Evolutionary conservation across 1,140 invertebrate species (phyloP), one percentile per base, ranked within the genome.

Genomic region (Zaprionus vittiger): DNA sequence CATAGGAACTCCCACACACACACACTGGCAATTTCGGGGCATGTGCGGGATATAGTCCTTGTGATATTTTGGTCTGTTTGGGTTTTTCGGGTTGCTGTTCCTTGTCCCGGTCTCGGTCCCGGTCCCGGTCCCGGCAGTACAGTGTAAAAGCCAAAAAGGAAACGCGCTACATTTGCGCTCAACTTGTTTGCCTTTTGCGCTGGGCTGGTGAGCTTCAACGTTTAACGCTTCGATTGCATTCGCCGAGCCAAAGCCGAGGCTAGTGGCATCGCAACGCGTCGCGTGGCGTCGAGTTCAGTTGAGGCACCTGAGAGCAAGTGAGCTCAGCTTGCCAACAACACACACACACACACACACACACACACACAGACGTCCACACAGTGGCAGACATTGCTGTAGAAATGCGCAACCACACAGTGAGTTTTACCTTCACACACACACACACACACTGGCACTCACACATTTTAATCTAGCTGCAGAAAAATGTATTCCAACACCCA

Each of bases 91-190:
- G 31, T 64, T 26, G 22, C 26, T 54, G 73, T 28, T 67, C 37
- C 67, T 64, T 60, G 47, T 59, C 47, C 31, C 61, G 61, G 49
- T 55, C 31, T 34, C 55, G 34, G 24, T 24, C 63, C 59, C 15
- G 69, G 47, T 59, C 54, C 31, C 61, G 61, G 49, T 55, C 31
- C 44, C 55, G 34, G 34, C 55, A 54, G 52, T 44, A 63, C 54
- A 64, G 70, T 41, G 62, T 73, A 73, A 80, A 87, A 80, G 81
- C 84, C 78, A 89, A 79, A 89, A 83, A 83, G 83, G 84, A 87
- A 84, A 69, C 79, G 81, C 79, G 84, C 81, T 84, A 87, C 85
- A 90, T 89, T 87, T 87, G 79, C 81, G 84, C 84, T 81, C 78
- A 89, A 84, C 84, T 72, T 87, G 84, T 89, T 89, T 89, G 83